These are phyloP conservation scores for Drosophila mimetica DNA, from an alignment of 2,888 invertebrate species.

Conservation along the genomic window DNA sequence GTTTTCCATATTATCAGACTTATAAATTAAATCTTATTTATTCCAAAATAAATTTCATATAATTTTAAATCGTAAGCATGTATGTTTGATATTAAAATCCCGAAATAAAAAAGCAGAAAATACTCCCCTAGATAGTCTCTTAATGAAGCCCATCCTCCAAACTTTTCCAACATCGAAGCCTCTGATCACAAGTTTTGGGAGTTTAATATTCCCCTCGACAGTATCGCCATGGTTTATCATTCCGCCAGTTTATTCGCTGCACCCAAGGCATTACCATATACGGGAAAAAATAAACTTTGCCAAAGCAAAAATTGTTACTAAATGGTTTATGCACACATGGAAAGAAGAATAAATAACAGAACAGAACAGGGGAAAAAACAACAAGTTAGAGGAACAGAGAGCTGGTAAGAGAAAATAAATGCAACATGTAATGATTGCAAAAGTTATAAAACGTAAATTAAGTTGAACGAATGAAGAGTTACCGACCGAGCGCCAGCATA, in stretches of 20 bases:
- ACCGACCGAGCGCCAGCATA: constrained; percentile 55
- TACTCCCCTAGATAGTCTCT: neutral
- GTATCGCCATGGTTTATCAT: constrained; percentile 28
- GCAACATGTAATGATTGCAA: constrained; percentile 79
- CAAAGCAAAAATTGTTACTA: constrained; percentile 71
- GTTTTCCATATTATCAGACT: too few species aligned
- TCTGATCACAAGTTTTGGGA: constrained; percentile 10
- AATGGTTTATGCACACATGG: constrained; percentile 75
- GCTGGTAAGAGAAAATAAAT: constrained; percentile 58
- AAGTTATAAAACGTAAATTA: constrained; percentile 79
- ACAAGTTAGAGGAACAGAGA: constrained; percentile 20
- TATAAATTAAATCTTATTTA: too few species aligned
- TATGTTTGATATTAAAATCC: too few species aligned
- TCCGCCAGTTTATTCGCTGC: neutral
- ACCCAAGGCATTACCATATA: constrained; percentile 16
- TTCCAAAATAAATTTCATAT: too few species aligned
- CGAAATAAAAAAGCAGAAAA: too few species aligned
- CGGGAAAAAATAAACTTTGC: constrained; percentile 51
- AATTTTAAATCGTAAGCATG: too few species aligned
- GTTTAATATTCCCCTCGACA: constrained; percentile 27
- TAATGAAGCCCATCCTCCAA: constrained; percentile 1
- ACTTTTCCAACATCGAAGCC: constrained; percentile 3
- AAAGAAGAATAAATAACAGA: constrained; percentile 19
- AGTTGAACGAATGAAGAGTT: constrained; percentile 77
- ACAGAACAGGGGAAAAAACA: constrained; percentile 28